Percentiles rank a stretch among this genome's conserved stretches.
phyloP scores from a whole-genome alignment of 1,140 invertebrate genomes.

The Drosophila nikananu region DNA sequence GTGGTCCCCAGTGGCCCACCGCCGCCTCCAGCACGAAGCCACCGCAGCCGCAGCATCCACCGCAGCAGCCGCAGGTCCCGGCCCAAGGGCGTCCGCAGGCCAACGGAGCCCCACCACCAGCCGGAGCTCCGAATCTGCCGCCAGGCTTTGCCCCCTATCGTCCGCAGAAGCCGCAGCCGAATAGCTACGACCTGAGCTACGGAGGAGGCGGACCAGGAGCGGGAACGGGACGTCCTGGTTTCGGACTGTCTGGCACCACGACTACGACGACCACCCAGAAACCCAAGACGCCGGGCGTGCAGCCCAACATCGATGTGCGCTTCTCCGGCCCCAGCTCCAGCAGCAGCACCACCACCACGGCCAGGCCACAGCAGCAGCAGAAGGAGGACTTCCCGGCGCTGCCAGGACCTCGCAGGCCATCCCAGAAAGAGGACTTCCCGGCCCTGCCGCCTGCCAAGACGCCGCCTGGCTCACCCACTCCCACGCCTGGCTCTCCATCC shows the following conservation, averaged over 20 bases:
- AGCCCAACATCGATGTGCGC: constrained; percentile 52
- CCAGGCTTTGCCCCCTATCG: constrained; percentile 75
- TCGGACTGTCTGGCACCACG: constrained; percentile 48
- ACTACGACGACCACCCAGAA: constrained; percentile 52
- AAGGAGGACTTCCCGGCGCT: constrained; percentile 77
- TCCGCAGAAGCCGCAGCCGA: constrained; percentile 72
- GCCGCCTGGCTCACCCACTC: constrained; percentile 52
- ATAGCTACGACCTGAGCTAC: constrained; percentile 78
- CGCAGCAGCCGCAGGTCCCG: constrained; percentile 4
- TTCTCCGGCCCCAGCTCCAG: constrained; percentile 43
- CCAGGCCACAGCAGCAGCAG: constrained; percentile 63
- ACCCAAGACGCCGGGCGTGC: constrained; percentile 32
- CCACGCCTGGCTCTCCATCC: constrained; percentile 51
- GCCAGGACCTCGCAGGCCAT: constrained; percentile 67
- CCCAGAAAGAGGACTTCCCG: constrained; percentile 72
- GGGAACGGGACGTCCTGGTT: constrained; percentile 47
- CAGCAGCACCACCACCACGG: constrained; percentile 47
- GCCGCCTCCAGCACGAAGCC: constrained; percentile 4
- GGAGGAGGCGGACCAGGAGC: constrained; percentile 52
- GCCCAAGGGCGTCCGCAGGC: neutral
- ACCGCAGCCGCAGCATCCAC: constrained; percentile 4
- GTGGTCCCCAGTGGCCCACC: constrained; percentile 68
- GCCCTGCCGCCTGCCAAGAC: constrained; percentile 56
- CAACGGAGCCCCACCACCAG: constrained; percentile 1
- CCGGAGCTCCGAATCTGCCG: constrained; percentile 54